Base-by-base conservation (phyloP, 1,140 invertebrate species). In the Camponotus pennsylvanicus region DNA sequence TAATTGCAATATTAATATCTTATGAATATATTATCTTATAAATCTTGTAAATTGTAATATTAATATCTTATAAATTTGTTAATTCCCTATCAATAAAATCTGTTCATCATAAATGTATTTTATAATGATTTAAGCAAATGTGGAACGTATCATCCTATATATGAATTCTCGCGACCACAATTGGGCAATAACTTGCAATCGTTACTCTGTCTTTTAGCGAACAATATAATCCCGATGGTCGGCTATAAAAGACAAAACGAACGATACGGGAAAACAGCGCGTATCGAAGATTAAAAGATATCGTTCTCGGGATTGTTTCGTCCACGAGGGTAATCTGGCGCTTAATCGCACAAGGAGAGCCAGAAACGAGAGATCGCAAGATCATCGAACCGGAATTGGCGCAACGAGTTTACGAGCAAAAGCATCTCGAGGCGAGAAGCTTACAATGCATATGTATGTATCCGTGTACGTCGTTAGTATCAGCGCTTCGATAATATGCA, bases 261-360 rank as follows among this genome's bases (percentile, higher is more conserved):
- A 21, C 11, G 66, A 34, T 13, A n/a, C 18, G 13, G 7, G 7
- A 85, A 89, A 79, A 86, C 49, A 32, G 8, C 80, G 73, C 64
- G 52, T 64, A 73, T 52, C 70, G 70, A 71, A 66, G 83, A 88
- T 88, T 86, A 86, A 89, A 78, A 85, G 85, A 86, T 61, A 89
- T 11, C 59, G 27, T 6, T 8, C n/a, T n/a, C 13, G 34, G 49
- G 45, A 79, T 73, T 70, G 73, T 79, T 45, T 76, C 59, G 71
- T 18, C 27, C 49, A 40, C 42, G 52, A 59, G 66, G 87, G 40
- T 77, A 89, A 89, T 89, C 88, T 83, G 63, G 76, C 57, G 83
- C 73, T 89, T 86, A 88, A 89, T 89, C 83, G 84, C 27, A 57
- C 86, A 76, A 85, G 66, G 55, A 71, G 57, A 52, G 49, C 71